Conservation (phyloP, 1,140 invertebrate species). For the Trypoxylus dichotomus region DNA sequence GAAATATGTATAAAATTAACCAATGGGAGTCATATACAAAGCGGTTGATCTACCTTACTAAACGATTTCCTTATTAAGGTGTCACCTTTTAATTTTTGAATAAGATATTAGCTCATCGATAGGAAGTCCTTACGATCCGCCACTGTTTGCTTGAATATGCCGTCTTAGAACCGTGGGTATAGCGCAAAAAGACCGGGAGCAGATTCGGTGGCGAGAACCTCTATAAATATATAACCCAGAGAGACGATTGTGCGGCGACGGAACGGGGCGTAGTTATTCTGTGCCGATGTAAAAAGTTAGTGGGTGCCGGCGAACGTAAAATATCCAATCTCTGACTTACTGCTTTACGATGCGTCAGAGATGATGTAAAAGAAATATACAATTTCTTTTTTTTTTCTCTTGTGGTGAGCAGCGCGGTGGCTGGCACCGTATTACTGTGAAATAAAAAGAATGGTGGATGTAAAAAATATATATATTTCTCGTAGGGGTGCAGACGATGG, state of each 20-base stretch:
- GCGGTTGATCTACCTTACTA: too few relatives aligned
- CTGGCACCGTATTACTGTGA: not conserved
- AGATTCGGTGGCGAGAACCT: not conserved
- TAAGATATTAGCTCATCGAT: too few relatives aligned
- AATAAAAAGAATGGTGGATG: not conserved
- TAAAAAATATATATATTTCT: not conserved
- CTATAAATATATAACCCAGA: not conserved
- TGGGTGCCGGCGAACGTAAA: slow-evolving; percentile 12
- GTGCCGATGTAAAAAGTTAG: slow-evolving; percentile 13
- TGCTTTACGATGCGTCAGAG: slow-evolving; percentile 18
- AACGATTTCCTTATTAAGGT: too few relatives aligned
- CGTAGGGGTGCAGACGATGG: not conserved
- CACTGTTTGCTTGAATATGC: not conserved
- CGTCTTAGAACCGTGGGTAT: not conserved
- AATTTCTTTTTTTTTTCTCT: not conserved
- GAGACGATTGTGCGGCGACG: not conserved
- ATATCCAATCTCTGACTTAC: slow-evolving; percentile 20
- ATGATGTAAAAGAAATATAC: slow-evolving; percentile 21
- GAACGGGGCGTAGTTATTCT: not conserved
- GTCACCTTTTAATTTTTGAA: too few relatives aligned
- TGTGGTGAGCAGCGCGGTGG: not conserved
- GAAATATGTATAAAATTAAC: too few relatives aligned
- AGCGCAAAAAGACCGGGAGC: not conserved
- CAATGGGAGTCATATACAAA: too few relatives aligned
- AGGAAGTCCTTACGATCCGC: not conserved